Evolutionary conservation across 2,888 invertebrate species (phyloP).

Genomic region (Callyntrura guangdongensis): DNA sequence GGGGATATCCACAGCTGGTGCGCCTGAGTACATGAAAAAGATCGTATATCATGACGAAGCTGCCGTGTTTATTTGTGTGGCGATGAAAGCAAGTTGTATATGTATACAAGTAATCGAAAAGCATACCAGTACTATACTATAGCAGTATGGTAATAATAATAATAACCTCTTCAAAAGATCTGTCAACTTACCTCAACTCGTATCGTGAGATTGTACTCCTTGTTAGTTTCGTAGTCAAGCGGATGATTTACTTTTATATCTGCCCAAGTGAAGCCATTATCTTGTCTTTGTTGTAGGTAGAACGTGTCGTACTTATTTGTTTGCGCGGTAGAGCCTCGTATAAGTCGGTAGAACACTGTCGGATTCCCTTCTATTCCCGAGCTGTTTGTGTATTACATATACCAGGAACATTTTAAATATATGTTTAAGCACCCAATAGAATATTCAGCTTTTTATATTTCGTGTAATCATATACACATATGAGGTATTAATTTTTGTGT

Average conservation of each 20-base stretch:
- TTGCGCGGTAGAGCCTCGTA: constrained; percentile 98
- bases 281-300: constrained; percentile 97
- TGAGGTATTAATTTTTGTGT: background rate
- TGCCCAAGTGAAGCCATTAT: constrained; percentile 96
- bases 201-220: constrained; percentile 98
- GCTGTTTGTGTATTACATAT: constrained; percentile 87
- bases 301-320: constrained; percentile 98
- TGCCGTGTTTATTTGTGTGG: too few species aligned
- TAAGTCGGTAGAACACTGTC: constrained; percentile 97
- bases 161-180: background rate
- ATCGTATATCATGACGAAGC: constrained; percentile 45
- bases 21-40: constrained; percentile 6
- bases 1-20: background rate
- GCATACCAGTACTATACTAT: background rate
- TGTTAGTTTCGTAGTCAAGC: constrained; percentile 97
- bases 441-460: background rate
- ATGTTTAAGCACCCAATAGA: background rate
- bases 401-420: background rate
- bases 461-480: background rate
- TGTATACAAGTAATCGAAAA: background rate
- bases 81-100: too few species aligned
- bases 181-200: constrained; percentile 93
- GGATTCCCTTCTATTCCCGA: constrained; percentile 98
- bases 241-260: constrained; percentile 95
- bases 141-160: background rate